Conservation (phyloP, 2,113 vertebrate genomes). For the Vulpes lagopus region DNA sequence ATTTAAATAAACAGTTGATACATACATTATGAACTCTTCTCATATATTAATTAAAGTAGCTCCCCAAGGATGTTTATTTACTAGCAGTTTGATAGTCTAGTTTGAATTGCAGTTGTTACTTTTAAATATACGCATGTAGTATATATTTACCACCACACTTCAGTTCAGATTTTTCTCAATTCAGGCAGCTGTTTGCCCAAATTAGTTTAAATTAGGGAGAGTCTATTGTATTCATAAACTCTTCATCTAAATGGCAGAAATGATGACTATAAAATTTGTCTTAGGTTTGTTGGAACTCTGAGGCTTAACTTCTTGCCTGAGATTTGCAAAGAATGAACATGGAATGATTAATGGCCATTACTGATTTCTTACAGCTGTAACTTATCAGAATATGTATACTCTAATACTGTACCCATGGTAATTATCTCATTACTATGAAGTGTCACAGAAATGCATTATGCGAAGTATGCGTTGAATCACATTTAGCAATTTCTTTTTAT, state of each 20-base stretch:
- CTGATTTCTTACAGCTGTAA: slow-evolving; percentile 76
- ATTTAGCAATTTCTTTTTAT: slow-evolving; percentile 76
- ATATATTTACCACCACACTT: slow-evolving; percentile 66
- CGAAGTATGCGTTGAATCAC: slow-evolving; percentile 61
- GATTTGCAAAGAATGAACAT: slow-evolving; percentile 60
- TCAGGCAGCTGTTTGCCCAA: slow-evolving; percentile 64
- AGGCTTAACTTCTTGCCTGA: slow-evolving; percentile 55
- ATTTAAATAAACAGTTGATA: slow-evolving; percentile 74
- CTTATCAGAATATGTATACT: slow-evolving; percentile 80
- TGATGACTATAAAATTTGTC: slow-evolving; percentile 61
- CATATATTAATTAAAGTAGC: slow-evolving; percentile 68
- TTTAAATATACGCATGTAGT: slow-evolving; percentile 61
- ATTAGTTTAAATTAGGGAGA: slow-evolving; percentile 75
- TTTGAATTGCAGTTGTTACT: slow-evolving; percentile 68
- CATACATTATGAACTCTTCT: slow-evolving; percentile 63
- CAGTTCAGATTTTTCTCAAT: slow-evolving; percentile 72
- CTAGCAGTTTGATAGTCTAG: slow-evolving; percentile 64
- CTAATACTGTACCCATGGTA: slow-evolving; percentile 78
- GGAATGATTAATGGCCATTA: slow-evolving; percentile 78
- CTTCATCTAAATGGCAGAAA: slow-evolving; percentile 67
- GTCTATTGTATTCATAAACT: slow-evolving; percentile 75
- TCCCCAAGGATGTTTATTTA: slow-evolving; percentile 74
- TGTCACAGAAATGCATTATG: slow-evolving; percentile 77
- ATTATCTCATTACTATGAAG: slow-evolving; percentile 84
- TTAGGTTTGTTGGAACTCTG: slow-evolving; percentile 56